Percentiles rank a stretch among this genome's conserved stretches.
These are phyloP conservation scores for Lepidurus couesii DNA, from an alignment of 1,140 invertebrate genomes.

Conservation along the genomic window DNA sequence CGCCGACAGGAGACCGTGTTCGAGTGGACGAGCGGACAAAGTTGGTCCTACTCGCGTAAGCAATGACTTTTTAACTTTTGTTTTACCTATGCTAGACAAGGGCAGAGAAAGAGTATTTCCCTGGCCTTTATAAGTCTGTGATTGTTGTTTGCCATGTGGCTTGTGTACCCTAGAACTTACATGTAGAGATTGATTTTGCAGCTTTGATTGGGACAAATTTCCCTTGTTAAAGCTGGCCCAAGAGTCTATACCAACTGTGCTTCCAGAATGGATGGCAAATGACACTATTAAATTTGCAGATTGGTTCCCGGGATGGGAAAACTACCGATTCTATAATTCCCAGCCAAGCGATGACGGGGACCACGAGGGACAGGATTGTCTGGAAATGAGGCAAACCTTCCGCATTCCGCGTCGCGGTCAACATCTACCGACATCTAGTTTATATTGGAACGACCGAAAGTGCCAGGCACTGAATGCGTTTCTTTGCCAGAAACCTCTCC, in stretches of 20 bases:
- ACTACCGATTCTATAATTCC: conserved; percentile 55
- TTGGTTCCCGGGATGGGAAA: conserved; percentile 69
- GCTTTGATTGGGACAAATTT: neutral
- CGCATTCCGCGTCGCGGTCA: conserved; percentile 49
- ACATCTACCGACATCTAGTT: conserved; percentile 40
- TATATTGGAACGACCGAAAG: conserved; percentile 67
- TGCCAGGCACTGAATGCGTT: conserved; percentile 63
- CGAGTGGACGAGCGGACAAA: conserved; percentile 65
- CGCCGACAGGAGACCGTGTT: conserved; percentile 64
- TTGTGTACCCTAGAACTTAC: neutral
- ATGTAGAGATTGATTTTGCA: neutral
- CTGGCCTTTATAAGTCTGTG: neutral
- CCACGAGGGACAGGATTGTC: conserved; percentile 64
- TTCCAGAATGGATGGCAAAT: neutral
- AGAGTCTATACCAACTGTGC: neutral
- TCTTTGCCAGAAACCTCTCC: conserved; percentile 58
- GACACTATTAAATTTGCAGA: conserved; percentile 49
- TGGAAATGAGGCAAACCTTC: conserved; percentile 62
- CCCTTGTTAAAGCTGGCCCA: neutral
- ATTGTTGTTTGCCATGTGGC: neutral
- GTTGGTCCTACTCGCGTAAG: conserved; percentile 67
- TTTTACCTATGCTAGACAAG: neutral
- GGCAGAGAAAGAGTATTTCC: neutral
- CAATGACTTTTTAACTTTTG: conserved; percentile 36
- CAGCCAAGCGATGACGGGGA: conserved; percentile 75